Conservation (phyloP, 1,140 invertebrate species). For the Ceratosolen solmsi region DNA sequence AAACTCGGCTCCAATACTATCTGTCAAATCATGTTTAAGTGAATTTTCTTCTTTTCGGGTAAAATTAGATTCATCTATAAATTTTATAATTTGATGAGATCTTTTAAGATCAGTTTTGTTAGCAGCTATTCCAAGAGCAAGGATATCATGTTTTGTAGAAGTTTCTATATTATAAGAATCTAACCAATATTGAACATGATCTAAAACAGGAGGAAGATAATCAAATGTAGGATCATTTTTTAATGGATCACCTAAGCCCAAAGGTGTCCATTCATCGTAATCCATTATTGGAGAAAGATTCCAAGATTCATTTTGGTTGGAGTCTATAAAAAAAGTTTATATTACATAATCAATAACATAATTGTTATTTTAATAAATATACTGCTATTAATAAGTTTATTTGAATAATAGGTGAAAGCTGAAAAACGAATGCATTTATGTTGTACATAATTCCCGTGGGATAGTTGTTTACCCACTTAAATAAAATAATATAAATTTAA, state of each 20-base stretch:
- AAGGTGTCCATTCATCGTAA: slow-evolving; percentile 84
- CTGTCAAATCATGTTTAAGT: not conserved
- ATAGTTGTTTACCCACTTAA: too few species aligned
- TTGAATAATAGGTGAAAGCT: not conserved
- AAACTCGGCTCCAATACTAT: not conserved
- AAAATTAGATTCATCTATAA: not conserved
- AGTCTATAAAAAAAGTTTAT: slow-evolving; percentile 55
- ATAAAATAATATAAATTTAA: too few species aligned
- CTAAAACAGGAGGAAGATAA: slow-evolving; percentile 84
- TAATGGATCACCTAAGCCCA: slow-evolving; percentile 83
- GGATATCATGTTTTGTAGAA: slow-evolving; percentile 77
- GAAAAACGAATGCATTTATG: too few species aligned
- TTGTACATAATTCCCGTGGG: too few species aligned
- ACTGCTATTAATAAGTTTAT: too few species aligned
- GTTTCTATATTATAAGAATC: slow-evolving; percentile 71
- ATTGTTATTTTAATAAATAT: too few species aligned
- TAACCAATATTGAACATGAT: slow-evolving; percentile 84
- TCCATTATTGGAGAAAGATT: slow-evolving; percentile 81
- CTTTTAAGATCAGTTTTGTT: slow-evolving; percentile 76
- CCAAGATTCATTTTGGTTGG: slow-evolving; percentile 58
- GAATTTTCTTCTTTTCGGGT: not conserved
- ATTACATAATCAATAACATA: too few species aligned
- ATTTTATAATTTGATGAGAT: not conserved
- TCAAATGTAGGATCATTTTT: slow-evolving; percentile 88
- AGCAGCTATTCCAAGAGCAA: slow-evolving; percentile 79